Conservation (phyloP, 2,797 vertebrate species). For the Characodon lateralis region DNA sequence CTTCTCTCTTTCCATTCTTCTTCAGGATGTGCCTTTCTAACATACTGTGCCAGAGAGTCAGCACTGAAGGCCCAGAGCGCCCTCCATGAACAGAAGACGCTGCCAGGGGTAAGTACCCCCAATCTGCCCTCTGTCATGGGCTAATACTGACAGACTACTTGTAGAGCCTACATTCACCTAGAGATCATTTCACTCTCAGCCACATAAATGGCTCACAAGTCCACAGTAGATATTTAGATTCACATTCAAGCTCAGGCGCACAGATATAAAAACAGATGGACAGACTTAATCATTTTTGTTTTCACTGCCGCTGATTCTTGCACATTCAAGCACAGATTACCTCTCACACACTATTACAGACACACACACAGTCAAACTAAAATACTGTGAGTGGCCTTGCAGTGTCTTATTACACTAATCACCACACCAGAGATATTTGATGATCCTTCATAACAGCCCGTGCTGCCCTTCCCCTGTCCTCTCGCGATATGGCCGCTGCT, state of each 20-base stretch:
- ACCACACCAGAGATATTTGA: constrained; percentile 74
- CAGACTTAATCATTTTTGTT: constrained; percentile 36
- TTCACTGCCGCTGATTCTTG: constrained; percentile 19
- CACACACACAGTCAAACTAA: constrained; percentile 43
- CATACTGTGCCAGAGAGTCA: constrained; percentile 88
- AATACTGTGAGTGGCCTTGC: constrained; percentile 69
- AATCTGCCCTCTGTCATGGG: constrained; percentile 68
- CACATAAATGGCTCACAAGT: constrained; percentile 15
- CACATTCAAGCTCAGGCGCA: constrained; percentile 3
- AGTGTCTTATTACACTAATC: constrained; percentile 78
- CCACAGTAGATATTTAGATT: constrained; percentile 38
- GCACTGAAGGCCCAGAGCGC: constrained; percentile 88
- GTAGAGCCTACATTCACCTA: constrained; percentile 51
- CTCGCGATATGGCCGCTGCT: constrained; percentile 77
- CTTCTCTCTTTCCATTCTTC: constrained; percentile 43
- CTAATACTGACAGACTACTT: constrained; percentile 55
- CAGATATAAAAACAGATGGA: constrained; percentile 50
- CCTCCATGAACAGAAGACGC: constrained; percentile 88
- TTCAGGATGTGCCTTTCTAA: constrained; percentile 88
- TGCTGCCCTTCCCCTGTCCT: constrained; percentile 76
- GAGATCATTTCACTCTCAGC: constrained; percentile 40
- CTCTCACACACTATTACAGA: constrained; percentile 13
- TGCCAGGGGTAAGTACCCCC: constrained; percentile 85
- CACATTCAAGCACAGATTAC: constrained; percentile 15
- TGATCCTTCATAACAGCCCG: constrained; percentile 72